These are phyloP conservation scores for Procambarus virginalis DNA, from an alignment of 1,140 invertebrate genomes.

Conservation along the genomic window DNA sequence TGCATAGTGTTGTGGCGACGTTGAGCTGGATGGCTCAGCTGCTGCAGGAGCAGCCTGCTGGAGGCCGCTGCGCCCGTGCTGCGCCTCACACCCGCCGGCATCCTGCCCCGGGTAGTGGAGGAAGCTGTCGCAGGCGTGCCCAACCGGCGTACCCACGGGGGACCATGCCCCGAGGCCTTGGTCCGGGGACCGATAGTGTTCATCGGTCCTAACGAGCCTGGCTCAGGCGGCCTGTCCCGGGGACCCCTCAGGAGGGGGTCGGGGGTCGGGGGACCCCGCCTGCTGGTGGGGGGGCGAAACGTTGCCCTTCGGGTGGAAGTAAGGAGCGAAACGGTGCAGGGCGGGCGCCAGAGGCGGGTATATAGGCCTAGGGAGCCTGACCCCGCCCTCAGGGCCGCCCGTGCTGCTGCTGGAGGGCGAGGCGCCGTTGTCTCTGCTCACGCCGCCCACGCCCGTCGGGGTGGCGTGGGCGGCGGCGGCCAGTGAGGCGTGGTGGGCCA, in stretches of 20 bases:
- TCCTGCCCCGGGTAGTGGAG: not conserved
- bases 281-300: conserved; percentile 36
- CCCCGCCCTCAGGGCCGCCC: conserved; percentile 36
- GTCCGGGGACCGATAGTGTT: not conserved
- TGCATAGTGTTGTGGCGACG: too few species aligned
- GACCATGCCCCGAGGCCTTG: not conserved
- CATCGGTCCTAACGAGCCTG: conserved; percentile 14
- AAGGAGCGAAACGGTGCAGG: conserved; percentile 49
- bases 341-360: conserved; percentile 52
- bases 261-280: conserved; percentile 46
- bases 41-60: too few species aligned
- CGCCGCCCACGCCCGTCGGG: conserved; percentile 30
- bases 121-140: not conserved
- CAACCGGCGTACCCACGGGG: not conserved
- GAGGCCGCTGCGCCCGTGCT: not conserved
- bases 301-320: conserved; percentile 56
- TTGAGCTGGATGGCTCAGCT: too few species aligned
- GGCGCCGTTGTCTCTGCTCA: conserved; percentile 14
- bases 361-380: conserved; percentile 52
- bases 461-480: conserved; percentile 49
- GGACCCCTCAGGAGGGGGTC: conserved; percentile 56
- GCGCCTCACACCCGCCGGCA: not conserved
- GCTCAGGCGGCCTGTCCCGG: conserved; percentile 56
- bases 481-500: conserved; percentile 56
- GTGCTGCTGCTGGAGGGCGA: conserved; percentile 21